Evolutionary conservation across 2,888 invertebrate genomes (phyloP).

Genomic region (Leucoma salicis): DNA sequence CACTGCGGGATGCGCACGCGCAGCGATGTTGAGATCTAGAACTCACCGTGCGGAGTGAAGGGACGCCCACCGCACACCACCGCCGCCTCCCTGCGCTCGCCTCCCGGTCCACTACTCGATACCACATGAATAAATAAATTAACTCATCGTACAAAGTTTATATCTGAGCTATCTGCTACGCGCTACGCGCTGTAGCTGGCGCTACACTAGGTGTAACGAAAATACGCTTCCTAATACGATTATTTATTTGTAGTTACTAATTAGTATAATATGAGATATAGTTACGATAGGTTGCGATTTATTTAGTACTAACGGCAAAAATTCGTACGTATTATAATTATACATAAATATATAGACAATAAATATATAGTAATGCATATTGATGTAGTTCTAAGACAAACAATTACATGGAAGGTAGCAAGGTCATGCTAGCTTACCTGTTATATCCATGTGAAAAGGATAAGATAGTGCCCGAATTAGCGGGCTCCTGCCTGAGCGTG

Average conservation of each 20-base stretch:
- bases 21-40: conserved; percentile 83
- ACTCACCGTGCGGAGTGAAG: conserved; percentile 69
- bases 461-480: conserved; percentile 91
- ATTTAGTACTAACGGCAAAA: conserved; percentile 11
- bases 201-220: conserved; percentile 17
- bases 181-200: conserved; percentile 14
- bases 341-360: background rate
- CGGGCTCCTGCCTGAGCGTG: conserved; percentile 88
- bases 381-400: conserved; percentile 6
- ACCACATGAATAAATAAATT: conserved; percentile 46
- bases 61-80: conserved; percentile 36
- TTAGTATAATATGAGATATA: background rate
- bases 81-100: conserved; percentile 24
- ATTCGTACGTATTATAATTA: conserved; percentile 8
- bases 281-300: conserved; percentile 8
- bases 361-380: conserved; percentile 5
- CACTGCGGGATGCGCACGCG: conserved; percentile 58
- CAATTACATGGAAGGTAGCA: conserved; percentile 18
- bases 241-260: background rate
- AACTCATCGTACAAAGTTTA: conserved; percentile 31
- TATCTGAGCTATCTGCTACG: conserved; percentile 18
- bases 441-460: conserved; percentile 91
- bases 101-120: conserved; percentile 55
- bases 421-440: conserved; percentile 72
- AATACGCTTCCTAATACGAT: background rate